phyloP scores from a whole-genome alignment of 2,888 invertebrate genomes.

The Patella depressa region DNA sequence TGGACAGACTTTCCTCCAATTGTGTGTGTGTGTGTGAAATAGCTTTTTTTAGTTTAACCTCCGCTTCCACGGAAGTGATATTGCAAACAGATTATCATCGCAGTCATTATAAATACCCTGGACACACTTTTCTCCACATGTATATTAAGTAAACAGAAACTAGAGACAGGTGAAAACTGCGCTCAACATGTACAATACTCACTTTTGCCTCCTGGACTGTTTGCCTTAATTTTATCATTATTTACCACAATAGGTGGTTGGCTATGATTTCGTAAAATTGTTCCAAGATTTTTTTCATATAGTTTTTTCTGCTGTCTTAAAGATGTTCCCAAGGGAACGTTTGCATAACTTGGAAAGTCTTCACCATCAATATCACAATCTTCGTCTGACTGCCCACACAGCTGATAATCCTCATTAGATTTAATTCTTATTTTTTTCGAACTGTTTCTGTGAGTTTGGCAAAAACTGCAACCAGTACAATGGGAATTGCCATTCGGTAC shows the following conservation, averaged over 20 bases:
- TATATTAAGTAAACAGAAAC: too few relatives aligned
- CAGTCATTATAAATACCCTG: too few relatives aligned
- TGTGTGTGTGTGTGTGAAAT: too few relatives aligned
- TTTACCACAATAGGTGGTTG: not conserved
- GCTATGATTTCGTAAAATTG: constrained; percentile 1
- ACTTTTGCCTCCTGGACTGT: too few relatives aligned
- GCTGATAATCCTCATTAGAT: constrained; percentile 7
- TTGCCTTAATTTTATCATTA: too few relatives aligned
- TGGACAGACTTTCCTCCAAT: too few relatives aligned
- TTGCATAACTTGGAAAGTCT: constrained; percentile 53
- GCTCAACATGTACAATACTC: too few relatives aligned
- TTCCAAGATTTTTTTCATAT: constrained; percentile 51
- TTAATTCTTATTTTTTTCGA: constrained; percentile 9
- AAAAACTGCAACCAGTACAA: not conserved
- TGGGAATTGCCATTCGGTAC: not conserved
- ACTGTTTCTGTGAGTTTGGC: not conserved
- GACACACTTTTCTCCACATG: too few relatives aligned
- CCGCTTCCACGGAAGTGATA: too few relatives aligned
- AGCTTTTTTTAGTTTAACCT: too few relatives aligned
- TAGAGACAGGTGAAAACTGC: too few relatives aligned
- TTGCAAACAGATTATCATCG: too few relatives aligned
- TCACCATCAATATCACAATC: constrained; percentile 21
- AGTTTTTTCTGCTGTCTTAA: constrained; percentile 58
- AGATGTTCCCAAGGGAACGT: constrained; percentile 58
- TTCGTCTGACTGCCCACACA: not conserved